Conservation (phyloP, 2,888 invertebrate species). For the Latheticus oryzae region DNA sequence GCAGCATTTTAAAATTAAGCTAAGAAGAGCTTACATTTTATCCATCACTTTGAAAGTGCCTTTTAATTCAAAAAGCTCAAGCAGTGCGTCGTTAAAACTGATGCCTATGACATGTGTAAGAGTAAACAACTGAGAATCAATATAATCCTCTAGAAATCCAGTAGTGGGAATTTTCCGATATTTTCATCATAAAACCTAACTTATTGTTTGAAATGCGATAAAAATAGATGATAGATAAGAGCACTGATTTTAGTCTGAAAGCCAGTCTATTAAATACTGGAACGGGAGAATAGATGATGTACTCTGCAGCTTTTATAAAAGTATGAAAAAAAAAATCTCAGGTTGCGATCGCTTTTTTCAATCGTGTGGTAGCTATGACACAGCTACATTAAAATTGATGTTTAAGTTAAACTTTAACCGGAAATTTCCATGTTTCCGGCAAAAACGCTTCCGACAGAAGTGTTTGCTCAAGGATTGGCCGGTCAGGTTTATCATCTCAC, state of each 20-base stretch:
- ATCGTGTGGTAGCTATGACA: too few relatives aligned
- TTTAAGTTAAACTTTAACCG: too few relatives aligned
- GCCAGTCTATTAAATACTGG: slow-evolving; percentile 12
- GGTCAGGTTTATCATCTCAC: too few relatives aligned
- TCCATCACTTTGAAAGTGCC: too few relatives aligned
- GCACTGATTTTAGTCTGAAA: slow-evolving; percentile 17
- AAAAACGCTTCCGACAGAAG: too few relatives aligned
- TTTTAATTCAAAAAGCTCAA: slow-evolving; percentile 18
- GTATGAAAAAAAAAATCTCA: too few relatives aligned
- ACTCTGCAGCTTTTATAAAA: too few relatives aligned
- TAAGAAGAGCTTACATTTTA: slow-evolving; percentile 21
- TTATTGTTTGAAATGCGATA: slow-evolving; percentile 18
- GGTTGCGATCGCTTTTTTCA: too few relatives aligned
- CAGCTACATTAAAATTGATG: too few relatives aligned
- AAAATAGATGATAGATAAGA: slow-evolving; percentile 16
- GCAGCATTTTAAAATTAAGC: too few relatives aligned
- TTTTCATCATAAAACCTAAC: slow-evolving; percentile 8
- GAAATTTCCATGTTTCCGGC: too few relatives aligned
- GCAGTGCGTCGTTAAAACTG: slow-evolving; percentile 12
- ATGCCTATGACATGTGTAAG: slow-evolving; percentile 24
- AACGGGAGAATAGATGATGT: neutral
- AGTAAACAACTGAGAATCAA: slow-evolving; percentile 31
- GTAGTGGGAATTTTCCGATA: slow-evolving; percentile 1
- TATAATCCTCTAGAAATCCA: slow-evolving; percentile 10
- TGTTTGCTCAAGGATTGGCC: too few relatives aligned